Percentiles rank a stretch among this genome's conserved stretches.
Conservation (phyloP, 2,888 invertebrate genomes). For the Strigamia maritima region DNA sequence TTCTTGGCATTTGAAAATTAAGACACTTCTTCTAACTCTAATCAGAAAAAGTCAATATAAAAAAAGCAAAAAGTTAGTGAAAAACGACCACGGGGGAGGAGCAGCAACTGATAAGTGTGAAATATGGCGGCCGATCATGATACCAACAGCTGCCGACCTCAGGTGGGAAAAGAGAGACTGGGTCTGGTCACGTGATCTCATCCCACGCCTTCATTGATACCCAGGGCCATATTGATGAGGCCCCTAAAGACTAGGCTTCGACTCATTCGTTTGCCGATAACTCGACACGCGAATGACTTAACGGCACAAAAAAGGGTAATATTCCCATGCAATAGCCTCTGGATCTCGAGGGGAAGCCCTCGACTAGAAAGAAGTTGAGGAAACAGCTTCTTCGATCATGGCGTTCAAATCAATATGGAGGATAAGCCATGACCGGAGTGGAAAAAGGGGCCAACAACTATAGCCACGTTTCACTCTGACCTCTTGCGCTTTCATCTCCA, state of each 20-base stretch:
- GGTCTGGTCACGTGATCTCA: conserved; percentile 26
- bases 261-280: conserved; percentile 27
- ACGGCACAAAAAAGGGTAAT: conserved; percentile 27
- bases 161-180: conserved; percentile 17
- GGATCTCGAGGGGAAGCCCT: conserved; percentile 16
- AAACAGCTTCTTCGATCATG: conserved; percentile 29
- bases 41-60: neutral
- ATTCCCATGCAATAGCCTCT: conserved; percentile 21
- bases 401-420: conserved; percentile 27
- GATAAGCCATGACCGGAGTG: conserved; percentile 27
- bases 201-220: conserved; percentile 27
- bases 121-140: conserved; percentile 24
- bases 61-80: conserved; percentile 32
- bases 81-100: conserved; percentile 36
- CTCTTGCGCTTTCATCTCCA: conserved; percentile 21
- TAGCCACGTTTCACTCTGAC: conserved; percentile 11
- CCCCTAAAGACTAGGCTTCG: conserved; percentile 21
- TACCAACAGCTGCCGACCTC: conserved; percentile 27
- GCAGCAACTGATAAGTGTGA: conserved; percentile 31
- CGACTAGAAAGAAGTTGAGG: conserved; percentile 24
- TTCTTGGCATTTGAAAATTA: neutral
- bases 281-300: conserved; percentile 29
- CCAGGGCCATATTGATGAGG: conserved; percentile 29
- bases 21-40: neutral
- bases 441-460: conserved; percentile 24